These are phyloP conservation scores for Herpetotheres cachinnans DNA, from an alignment of 2,113 vertebrate species.

Conservation along the genomic window DNA sequence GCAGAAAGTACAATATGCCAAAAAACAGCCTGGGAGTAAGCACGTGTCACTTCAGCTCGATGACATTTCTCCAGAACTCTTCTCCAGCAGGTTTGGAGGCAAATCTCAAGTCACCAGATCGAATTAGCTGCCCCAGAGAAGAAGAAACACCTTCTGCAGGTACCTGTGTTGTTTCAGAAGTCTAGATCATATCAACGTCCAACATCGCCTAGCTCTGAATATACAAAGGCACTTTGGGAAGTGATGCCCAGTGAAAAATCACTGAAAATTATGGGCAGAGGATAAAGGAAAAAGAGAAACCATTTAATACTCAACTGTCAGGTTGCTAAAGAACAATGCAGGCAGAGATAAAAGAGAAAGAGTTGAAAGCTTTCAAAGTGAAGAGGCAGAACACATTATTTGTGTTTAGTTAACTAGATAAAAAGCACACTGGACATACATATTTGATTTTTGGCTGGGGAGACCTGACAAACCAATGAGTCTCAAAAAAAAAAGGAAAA, in stretches of 20 bases:
- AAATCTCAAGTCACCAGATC: not conserved
- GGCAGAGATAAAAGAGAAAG: constrained; percentile 49
- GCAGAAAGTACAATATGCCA: not conserved
- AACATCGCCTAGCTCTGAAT: not conserved
- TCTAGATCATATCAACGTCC: not conserved
- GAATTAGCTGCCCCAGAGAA: not conserved
- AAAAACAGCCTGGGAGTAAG: not conserved
- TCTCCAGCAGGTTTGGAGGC: not conserved
- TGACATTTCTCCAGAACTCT: not conserved
- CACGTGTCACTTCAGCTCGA: not conserved
- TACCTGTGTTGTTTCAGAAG: not conserved
- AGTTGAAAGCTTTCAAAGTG: constrained; percentile 43
- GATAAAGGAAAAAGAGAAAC: constrained; percentile 17
- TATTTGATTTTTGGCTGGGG: constrained; percentile 4
- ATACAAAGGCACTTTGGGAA: not conserved
- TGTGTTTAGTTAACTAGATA: constrained; percentile 52
- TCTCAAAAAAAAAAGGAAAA: not conserved
- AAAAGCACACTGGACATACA: constrained; percentile 34
- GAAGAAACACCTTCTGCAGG: not conserved
- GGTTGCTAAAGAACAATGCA: constrained; percentile 38
- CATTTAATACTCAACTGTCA: constrained; percentile 41
- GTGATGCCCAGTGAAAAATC: constrained; percentile 1
- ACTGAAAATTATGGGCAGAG: not conserved
- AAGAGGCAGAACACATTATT: constrained; percentile 14
- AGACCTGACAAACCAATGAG: not conserved